Conservation (phyloP, 2,888 invertebrate genomes). For the Standfussiana lucernea region DNA sequence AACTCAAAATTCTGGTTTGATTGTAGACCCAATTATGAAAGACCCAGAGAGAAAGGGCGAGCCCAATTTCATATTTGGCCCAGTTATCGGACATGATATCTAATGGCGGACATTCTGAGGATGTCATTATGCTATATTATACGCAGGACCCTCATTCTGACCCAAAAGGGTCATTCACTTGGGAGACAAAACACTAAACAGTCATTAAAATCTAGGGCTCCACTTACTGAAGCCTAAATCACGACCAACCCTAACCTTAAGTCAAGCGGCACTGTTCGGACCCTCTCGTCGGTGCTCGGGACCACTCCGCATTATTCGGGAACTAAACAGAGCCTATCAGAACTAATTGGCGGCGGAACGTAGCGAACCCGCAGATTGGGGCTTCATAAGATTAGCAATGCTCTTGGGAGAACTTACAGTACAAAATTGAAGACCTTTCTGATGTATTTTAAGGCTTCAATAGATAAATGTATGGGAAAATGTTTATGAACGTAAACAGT, state of each 20-base stretch:
- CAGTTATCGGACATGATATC: conserved; percentile 55
- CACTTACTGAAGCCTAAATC: conserved; percentile 51
- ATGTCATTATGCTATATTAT: conserved; percentile 51
- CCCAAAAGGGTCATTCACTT: conserved; percentile 42
- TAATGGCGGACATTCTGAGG: conserved; percentile 45
- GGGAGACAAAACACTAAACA: conserved; percentile 54
- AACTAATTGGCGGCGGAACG: conserved; percentile 82
- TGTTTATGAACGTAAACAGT: conserved; percentile 15
- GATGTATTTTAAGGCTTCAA: conserved; percentile 56
- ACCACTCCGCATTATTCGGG: conserved; percentile 69
- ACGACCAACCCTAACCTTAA: conserved; percentile 57
- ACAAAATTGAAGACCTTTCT: conserved; percentile 56
- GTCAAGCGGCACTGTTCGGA: conserved; percentile 58
- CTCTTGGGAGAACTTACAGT: conserved; percentile 59
- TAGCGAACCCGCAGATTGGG: conserved; percentile 77
- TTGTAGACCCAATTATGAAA: conserved; percentile 40
- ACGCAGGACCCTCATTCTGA: conserved; percentile 45
- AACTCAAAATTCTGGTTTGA: conserved; percentile 15
- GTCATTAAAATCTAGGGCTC: conserved; percentile 58
- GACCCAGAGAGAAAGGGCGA: conserved; percentile 32
- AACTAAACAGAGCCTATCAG: conserved; percentile 77
- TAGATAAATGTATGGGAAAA: conserved; percentile 8
- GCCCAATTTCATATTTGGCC: conserved; percentile 49
- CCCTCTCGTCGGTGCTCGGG: conserved; percentile 58
- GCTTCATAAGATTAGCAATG: conserved; percentile 77